Conservation (phyloP, 2,888 invertebrate species). For the Caenorhabditis sp. region DNA sequence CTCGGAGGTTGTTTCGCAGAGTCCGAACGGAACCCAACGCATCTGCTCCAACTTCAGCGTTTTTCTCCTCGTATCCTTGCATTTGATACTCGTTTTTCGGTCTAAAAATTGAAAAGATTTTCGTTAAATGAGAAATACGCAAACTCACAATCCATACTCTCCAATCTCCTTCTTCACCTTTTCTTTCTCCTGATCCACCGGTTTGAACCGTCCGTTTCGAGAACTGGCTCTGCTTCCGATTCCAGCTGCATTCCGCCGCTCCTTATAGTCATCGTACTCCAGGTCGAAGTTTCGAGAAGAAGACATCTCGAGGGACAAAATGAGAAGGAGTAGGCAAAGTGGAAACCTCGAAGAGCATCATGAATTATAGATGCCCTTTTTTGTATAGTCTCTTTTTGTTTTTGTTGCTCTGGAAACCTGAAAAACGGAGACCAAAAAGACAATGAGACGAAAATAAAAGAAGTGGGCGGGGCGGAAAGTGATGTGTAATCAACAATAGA, state of each 20-base stretch:
- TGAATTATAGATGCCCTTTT: conserved; percentile 21
- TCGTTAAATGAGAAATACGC: neutral
- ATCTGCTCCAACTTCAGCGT: conserved; percentile 73
- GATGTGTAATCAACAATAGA: neutral
- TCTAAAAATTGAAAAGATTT: conserved; percentile 40
- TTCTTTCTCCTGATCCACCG: conserved; percentile 51
- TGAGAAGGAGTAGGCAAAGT: neutral
- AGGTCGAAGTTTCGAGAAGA: conserved; percentile 62
- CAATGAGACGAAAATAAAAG: neutral
- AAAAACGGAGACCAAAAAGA: neutral
- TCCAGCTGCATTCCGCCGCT: conserved; percentile 60
- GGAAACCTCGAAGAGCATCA: conserved; percentile 5
- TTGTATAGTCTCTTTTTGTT: conserved; percentile 18
- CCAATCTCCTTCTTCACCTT: conserved; percentile 35
- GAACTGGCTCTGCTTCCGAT: conserved; percentile 41
- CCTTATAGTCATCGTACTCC: conserved; percentile 68
- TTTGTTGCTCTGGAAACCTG: neutral
- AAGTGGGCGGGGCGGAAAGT: neutral
- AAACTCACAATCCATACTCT: conserved; percentile 60
- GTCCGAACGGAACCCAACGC: conserved; percentile 73
- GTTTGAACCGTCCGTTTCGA: conserved; percentile 41
- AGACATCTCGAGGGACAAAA: conserved; percentile 14
- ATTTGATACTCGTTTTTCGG: conserved; percentile 66
- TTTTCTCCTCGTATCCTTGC: conserved; percentile 64
- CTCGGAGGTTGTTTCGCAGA: conserved; percentile 71